Base-by-base conservation (phyloP, 2,888 invertebrate genomes). In the Parnassius smintheus region DNA sequence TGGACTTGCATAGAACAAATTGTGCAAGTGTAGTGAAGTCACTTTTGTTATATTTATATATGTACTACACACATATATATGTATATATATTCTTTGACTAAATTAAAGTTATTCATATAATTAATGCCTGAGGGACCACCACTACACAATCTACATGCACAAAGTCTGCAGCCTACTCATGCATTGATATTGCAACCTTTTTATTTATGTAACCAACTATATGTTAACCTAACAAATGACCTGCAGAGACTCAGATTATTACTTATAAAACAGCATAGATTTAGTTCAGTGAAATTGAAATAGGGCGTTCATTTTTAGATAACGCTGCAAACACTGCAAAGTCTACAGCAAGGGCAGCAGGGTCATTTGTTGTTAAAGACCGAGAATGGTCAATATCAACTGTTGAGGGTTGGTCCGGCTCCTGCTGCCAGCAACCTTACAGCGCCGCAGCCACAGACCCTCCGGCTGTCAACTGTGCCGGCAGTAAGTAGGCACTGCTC, bases 371-470 rank as follows among this genome's bases (percentile, higher is more conserved):
- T 98, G 83, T 94, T 98, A 86, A 98, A 98, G 94, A 98, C 98
- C 82, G 98, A 98, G 93, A 98, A 97, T 93, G 98, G 98, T 81
- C 97, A 98, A 88, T 97, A 96, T 91, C 98, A 98, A 90, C 93
- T 98, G 85, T 93, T 98, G 82, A 95, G 98, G 85, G 74, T 75
- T 42, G 96, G 96, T 71, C 96, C 96, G 73, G 95, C 96, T 69
- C 94, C 96, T 65, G 87, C 94, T 65, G 92, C 94, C 73, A 80
- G 75, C 77, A 79, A 84, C 66, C 92, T 93, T 74, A 92, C 94
- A 78, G 92, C 93, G 82, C 92, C 93, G 74, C 94, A 92, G 80
- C 86, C 94, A 80, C 95, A 95, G 83, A 94, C 96, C 82, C 95
- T 96, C 91, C 95, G 97, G 83, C 94, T 97, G 88, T 96, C 97